phyloP scores from a whole-genome alignment of 35 echinoderm and acorn worm genomes.

The Patiria miniata region DNA sequence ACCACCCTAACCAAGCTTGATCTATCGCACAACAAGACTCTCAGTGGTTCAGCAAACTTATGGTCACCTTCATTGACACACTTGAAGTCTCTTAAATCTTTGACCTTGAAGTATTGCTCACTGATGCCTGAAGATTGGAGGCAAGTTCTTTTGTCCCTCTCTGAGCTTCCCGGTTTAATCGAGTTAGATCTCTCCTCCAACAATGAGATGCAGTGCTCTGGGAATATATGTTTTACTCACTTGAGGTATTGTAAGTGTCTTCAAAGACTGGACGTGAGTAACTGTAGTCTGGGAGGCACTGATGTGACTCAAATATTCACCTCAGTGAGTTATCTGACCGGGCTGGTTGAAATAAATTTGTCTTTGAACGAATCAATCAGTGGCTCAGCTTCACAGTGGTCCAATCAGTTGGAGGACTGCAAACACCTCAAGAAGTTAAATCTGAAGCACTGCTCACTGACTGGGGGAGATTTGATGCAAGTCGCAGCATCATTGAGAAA shows the following conservation, averaged over 20 bases:
- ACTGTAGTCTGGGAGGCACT: no score
- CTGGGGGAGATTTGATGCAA: background rate
- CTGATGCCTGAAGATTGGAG: background rate
- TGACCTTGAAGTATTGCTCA: background rate
- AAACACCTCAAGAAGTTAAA: no score
- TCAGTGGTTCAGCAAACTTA: no score
- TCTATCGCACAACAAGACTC: no score
- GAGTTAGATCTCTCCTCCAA: background rate
- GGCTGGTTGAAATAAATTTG: no score
- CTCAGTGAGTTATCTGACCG: no score
- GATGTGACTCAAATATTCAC: no score
- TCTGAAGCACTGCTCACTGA: background rate
- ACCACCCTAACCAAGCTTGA: no score
- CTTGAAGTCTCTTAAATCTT: background rate
- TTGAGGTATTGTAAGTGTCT: no score
- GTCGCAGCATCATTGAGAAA: background rate
- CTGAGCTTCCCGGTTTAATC: background rate
- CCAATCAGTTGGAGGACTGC: background rate
- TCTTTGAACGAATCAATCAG: background rate
- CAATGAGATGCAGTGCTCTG: background rate
- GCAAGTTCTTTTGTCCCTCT: background rate
- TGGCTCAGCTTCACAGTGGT: background rate
- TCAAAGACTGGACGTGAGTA: no score
- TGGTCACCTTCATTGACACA: no score
- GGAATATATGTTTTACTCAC: background rate